phyloP scores from a whole-genome alignment of 2,113 vertebrate species.

The Oriolus oriolus region DNA sequence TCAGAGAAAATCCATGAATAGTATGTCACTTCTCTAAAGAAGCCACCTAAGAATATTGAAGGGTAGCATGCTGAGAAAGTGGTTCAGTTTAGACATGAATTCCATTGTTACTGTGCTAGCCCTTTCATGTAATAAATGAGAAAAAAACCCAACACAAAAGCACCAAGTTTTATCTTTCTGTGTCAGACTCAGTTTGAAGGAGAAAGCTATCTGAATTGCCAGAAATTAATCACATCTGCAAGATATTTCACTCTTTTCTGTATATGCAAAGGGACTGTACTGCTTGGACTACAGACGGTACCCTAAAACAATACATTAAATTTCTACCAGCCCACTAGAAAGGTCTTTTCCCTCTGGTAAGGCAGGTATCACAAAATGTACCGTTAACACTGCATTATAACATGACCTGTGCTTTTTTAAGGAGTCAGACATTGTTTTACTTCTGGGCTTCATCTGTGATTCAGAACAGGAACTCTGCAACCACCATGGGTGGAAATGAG shows the following conservation, averaged over 20 bases:
- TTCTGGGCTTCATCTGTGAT: background rate
- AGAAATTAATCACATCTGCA: slow-evolving; percentile 3
- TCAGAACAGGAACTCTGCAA: background rate
- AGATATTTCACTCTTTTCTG: background rate
- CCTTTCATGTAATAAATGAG: background rate
- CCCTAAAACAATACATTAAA: background rate
- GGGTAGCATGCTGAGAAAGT: slow-evolving; percentile 10
- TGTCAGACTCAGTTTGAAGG: background rate
- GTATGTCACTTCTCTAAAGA: background rate
- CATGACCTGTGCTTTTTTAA: background rate
- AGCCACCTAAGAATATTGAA: slow-evolving; percentile 15
- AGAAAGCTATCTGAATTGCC: background rate
- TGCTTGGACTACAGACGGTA: background rate
- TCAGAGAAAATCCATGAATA: slow-evolving; percentile 26
- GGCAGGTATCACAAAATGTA: background rate
- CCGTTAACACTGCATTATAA: background rate
- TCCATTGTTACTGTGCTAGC: background rate
- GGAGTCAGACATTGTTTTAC: background rate
- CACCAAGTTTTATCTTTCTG: background rate
- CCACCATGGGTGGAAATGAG: background rate
- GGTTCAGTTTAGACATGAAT: background rate
- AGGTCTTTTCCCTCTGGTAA: background rate
- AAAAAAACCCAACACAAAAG: background rate
- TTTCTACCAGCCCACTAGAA: background rate
- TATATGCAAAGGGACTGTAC: background rate